Percentiles rank a stretch among this genome's conserved stretches.
Conservation (phyloP, 1,140 invertebrate genomes). For the Leptinotarsa texana region DNA sequence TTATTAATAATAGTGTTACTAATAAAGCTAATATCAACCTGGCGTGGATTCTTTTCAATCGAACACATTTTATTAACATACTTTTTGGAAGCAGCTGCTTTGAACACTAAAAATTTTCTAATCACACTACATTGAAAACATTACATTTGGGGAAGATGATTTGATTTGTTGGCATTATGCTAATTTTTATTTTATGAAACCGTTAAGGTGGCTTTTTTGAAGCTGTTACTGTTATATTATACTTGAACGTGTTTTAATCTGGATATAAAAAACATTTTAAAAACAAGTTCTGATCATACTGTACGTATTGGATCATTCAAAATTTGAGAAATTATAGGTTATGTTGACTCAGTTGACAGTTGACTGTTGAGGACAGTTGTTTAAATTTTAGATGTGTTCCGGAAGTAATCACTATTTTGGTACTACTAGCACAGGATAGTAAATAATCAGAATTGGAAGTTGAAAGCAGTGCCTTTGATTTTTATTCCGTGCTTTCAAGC, state of each 20-base stretch:
- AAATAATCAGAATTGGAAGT: too few species aligned
- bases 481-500: too few species aligned
- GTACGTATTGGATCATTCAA: too few species aligned
- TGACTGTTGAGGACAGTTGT: too few species aligned
- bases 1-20: slow-evolving; percentile 31
- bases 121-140: slow-evolving; percentile 13
- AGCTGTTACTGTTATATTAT: neutral
- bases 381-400: too few species aligned
- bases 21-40: slow-evolving; percentile 32
- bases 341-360: neutral
- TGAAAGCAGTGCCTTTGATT: too few species aligned
- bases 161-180: slow-evolving; percentile 34
- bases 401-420: too few species aligned
- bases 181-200: slow-evolving; percentile 30
- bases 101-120: neutral
- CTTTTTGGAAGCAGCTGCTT: slow-evolving; percentile 6
- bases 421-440: too few species aligned
- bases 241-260: neutral
- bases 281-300: neutral
- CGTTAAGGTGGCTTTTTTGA: slow-evolving; percentile 19
- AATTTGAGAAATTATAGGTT: slow-evolving; percentile 1
- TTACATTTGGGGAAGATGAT: neutral
- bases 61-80: slow-evolving; percentile 46
- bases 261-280: neutral
- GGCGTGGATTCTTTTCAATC: slow-evolving; percentile 41